Evolutionary conservation across 2,888 invertebrate genomes (phyloP).

Genomic region (Gonocerus acuteangulatus): DNA sequence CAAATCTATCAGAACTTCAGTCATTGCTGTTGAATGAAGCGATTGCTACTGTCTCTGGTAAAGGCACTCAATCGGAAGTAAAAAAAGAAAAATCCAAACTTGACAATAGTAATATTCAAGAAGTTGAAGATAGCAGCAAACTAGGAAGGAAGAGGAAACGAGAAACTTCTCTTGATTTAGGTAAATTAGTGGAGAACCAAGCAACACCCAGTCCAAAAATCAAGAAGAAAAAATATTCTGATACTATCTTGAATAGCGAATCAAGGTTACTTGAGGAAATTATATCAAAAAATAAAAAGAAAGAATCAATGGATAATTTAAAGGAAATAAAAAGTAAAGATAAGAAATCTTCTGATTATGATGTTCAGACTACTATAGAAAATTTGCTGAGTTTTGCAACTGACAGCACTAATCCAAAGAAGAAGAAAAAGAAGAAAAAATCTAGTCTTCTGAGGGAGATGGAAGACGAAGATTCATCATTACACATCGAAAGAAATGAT

Average conservation of each 20-base stretch:
- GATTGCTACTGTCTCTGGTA: background rate
- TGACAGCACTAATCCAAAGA: background rate
- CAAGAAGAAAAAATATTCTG: background rate
- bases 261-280: background rate
- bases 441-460: background rate
- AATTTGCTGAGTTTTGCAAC: no score
- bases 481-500: no score
- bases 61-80: no score
- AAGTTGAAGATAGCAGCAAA: no score
- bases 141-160: no score
- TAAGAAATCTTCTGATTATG: background rate
- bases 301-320: background rate
- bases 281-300: constrained; percentile 4
- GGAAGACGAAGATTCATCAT: no score
- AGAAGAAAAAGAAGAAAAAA: background rate
- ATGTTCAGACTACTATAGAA: no score
- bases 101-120: no score
- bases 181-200: background rate
- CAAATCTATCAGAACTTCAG: background rate
- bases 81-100: no score
- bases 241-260: background rate
- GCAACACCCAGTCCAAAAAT: background rate
- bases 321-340: background rate
- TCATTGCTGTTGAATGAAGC: background rate
- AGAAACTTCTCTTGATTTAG: no score